Base-by-base conservation (phyloP, 1,140 invertebrate genomes). In the Pogonognathellus flavescens region DNA sequence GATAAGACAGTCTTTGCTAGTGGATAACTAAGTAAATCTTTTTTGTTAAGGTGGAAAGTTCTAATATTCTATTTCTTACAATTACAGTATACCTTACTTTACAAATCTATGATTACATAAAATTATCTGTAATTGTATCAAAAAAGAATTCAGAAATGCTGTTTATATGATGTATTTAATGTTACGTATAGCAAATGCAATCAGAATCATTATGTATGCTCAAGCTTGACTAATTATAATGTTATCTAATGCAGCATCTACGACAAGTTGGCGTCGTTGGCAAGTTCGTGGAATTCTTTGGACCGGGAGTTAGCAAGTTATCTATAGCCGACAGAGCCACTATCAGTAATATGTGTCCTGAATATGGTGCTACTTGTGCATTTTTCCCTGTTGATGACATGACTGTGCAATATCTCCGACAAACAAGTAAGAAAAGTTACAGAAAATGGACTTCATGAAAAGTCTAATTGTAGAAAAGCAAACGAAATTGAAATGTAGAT, bases 201-300 rank as follows among this genome's bases (percentile, higher is more conserved):
- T 41, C 31, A 41, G 2, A 41, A 41, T 41, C 31, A 41, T 41
- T 41, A 41, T 41, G 31, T 41, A 41, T 41, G 31, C 31, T 41
- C 31, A 41, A 41, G 31, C n/a, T 41, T 41, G 31, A 41, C 31
- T 41, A 41, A 41, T 41, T 41, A 3, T 22, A 70, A 11, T 85
- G 55, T 18, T 53, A 60, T 59, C n/a, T 59, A 84, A 80, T 91
- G 31, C 16, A 97, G 95, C 95, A 99, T 91, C 92, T 99, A 82
- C 93, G 98, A 50, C 95, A 97, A 90, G 89, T 98, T 70, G 98
- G 98, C 80, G 98, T 99, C 31, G 98, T 99, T 66, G 98, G 97
- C 62, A 99, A 99, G 90, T 99, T 99, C 92, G 98, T 99, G 2
- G 98, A 99, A 92, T 99, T 99, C 91, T 99, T 96, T 90, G 98